Base-by-base conservation (phyloP, 2,797 vertebrate species). In the Tarsius wallacei region DNA sequence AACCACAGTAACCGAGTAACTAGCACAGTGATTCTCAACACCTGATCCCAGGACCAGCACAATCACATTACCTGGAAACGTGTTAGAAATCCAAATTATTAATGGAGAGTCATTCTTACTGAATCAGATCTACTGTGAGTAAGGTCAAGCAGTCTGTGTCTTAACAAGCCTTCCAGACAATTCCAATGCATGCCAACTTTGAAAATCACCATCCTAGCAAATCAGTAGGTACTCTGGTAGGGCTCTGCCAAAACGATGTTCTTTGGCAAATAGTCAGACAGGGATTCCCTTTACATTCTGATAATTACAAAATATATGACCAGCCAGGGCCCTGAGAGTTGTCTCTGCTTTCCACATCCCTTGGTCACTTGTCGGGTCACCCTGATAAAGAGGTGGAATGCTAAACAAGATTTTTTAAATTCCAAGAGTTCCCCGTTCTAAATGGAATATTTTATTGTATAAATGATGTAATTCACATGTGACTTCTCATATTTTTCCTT, bases 351-450 rank as follows among this genome's bases (percentile, higher is more conserved):
- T 81, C 22, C n/a, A 26, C 0, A 74, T 7, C 13, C 73, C 31
- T 92, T 86, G 70, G 82, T 94, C 74, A 28, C 66, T 83, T 70
- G 26, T 57, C 88, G 88, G 83, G 82, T 95, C 80, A 63, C 55
- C 96, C 71, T 91, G 91, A 95, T 94, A 96, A 96, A 19, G 5
- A 91, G 51, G 57, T 96, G 64, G 96, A 93, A 95, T 90, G 91
- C 71, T 81, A 88, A 93, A 80, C 61, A 93, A 95, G 64, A 95
- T 95, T 71, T 96, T 97, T 97, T 76, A 87, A 96, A 97, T 97
- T 96, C 93, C 96, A 82, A 82, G 73, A 95, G 81, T 70, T 87
- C 86, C 36, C 33, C 9, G 22, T 49, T 91, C 49, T 91, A 81
- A 91, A 77, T 51, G 61, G 61, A 96, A 85, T 88, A 95, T 95